Evolutionary conservation across 1,140 invertebrate species (phyloP), one percentile per base, ranked within the genome.

Genomic region (Lethrus apterus): DNA sequence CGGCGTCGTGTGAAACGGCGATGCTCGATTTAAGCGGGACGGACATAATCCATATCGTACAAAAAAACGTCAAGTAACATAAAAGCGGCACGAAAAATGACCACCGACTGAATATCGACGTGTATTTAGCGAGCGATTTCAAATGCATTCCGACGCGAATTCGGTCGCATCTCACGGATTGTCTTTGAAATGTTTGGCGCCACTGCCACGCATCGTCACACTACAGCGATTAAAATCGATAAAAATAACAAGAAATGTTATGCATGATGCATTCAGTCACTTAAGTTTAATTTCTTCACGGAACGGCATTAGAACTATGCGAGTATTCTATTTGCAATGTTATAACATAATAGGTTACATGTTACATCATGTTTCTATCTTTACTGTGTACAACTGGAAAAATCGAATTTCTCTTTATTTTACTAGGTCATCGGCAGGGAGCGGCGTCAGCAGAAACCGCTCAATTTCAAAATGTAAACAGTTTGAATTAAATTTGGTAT

Each of bases 11-110:
- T 40, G 32, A 31, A 18, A 48, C 55, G 33, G 46, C 56, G 13
- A 59, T 57, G n/a, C 48, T 54, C 0, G 65, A 63, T 44, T 60
- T 61, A 18, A 68, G 46, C 30, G 66, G 66, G n/a, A 67, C 54
- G 2, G 64, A 58, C 8, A 68, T 34, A 34, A 59, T 50, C 60
- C 61, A 66, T 24, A 64, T 64, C 44, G 59, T 50, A 33, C 62
- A 30, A 33, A 66, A 57, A 47, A 68, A 60, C 11, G 46, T 45
- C 5, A 64, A 26, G 44, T 68, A 68, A 44, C 60, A 65, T 17
- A 68, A 48, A 29, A 65, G 31, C 17, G 64, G 62, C 10, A 67
- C 59, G 1, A 60, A 56, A 32, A 60, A 63, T 1, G 66, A 65
- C 64, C 66, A 68, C 17, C 66, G 52, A 30, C 60, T 44, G 17